phyloP scores from a whole-genome alignment of 2,888 invertebrate genomes.

The Acholoe squamosa region DNA sequence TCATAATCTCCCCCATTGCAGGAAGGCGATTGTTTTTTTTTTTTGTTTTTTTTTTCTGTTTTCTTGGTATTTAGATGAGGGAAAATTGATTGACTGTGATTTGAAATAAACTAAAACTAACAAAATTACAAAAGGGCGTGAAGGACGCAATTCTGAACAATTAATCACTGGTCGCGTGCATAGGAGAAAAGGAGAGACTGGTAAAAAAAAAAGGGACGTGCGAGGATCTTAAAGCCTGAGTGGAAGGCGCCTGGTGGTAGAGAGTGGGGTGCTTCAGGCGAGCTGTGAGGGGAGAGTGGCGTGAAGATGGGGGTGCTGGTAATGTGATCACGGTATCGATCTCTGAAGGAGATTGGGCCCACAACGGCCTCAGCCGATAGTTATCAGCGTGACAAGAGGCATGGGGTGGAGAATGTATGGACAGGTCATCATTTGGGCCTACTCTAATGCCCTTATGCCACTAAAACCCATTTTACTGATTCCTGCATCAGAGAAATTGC shows the following conservation, averaged over 20 bases:
- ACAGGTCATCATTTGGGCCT: not conserved
- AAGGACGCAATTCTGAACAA: not conserved
- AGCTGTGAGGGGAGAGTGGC: not conserved
- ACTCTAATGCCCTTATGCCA: too few species aligned
- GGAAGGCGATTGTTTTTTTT: too few species aligned
- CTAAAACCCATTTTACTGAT: too few species aligned
- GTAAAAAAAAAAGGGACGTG: not conserved
- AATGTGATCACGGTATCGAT: conserved; percentile 34
- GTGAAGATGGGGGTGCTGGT: not conserved
- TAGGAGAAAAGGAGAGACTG: not conserved
- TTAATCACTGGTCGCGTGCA: not conserved
- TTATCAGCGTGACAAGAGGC: not conserved
- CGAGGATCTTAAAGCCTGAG: not conserved
- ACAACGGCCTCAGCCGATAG: not conserved
- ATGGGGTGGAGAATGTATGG: not conserved
- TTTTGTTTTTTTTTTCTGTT: too few species aligned
- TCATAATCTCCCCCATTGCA: too few species aligned
- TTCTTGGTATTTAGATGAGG: too few species aligned
- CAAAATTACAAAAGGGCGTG: not conserved
- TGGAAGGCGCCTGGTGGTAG: not conserved
- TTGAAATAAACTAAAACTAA: not conserved
- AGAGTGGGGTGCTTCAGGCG: not conserved
- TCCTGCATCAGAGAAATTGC: too few species aligned
- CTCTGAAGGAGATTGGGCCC: not conserved
- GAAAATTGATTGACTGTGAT: too few species aligned